A percentile compares a stretch with the other conserved stretches of the same genome.
phyloP scores from a whole-genome alignment of 2,113 vertebrate species.

The Telmatochromis bifrenatus region DNA sequence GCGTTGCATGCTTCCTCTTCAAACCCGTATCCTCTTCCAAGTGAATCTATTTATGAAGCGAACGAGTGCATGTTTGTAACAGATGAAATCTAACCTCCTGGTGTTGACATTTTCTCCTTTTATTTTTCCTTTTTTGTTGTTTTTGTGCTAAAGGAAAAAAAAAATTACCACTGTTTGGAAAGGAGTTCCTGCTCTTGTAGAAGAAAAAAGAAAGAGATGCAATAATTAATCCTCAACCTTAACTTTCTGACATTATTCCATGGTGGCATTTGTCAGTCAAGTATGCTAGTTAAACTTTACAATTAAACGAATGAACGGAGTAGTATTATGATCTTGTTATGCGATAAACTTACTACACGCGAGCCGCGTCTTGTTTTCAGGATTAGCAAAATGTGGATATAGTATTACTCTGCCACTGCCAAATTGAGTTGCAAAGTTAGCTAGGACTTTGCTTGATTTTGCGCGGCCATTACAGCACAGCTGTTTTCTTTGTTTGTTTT shows the following conservation, averaged over 20 bases:
- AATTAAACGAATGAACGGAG: conserved; percentile 39
- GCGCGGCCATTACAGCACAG: conserved; percentile 10
- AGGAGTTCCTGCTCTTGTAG: conserved; percentile 51
- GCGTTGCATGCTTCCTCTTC: conserved; percentile 78
- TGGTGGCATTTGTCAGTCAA: conserved; percentile 41
- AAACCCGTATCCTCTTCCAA: conserved; percentile 74
- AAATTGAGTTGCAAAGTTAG: conserved; percentile 58
- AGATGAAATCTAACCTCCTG: conserved; percentile 66
- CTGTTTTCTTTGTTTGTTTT: neutral
- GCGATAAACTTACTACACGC: conserved; percentile 13
- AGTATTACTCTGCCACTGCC: conserved; percentile 65
- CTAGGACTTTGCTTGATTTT: conserved; percentile 21
- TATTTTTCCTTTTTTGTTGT: neutral
- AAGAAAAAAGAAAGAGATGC: conserved; percentile 59
- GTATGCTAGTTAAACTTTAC: conserved; percentile 43
- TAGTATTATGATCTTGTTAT: conserved; percentile 50
- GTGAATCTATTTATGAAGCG: conserved; percentile 73
- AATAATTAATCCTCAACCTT: conserved; percentile 76
- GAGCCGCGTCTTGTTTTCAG: conserved; percentile 34
- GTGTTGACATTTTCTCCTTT: conserved; percentile 55
- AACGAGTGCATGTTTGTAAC: conserved; percentile 79
- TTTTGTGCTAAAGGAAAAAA: conserved; percentile 47
- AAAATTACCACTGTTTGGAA: conserved; percentile 41
- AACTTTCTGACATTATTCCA: conserved; percentile 49
- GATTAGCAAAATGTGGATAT: conserved; percentile 44